Evolutionary conservation across 2,113 vertebrate genomes (phyloP).

Genomic region (Solea senegalensis): DNA sequence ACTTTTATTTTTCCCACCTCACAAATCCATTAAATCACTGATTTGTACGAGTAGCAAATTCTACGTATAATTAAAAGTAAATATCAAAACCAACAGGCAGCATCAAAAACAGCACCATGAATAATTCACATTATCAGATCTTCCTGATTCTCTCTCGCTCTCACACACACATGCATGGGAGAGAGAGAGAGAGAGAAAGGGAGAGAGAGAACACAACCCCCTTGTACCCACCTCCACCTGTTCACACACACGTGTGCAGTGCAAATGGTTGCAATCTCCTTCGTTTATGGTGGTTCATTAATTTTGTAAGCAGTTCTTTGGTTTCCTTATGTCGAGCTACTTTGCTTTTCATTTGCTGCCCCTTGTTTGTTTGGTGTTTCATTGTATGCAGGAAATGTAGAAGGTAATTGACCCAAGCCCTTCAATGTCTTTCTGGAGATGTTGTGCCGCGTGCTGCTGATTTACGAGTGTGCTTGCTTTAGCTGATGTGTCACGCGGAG

Average conservation of each 20-base stretch:
- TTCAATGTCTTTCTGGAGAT: not conserved
- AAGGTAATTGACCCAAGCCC: constrained; percentile 41
- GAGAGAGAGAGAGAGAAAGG: constrained; percentile 15
- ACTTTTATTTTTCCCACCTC: too few relatives aligned
- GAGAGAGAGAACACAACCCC: constrained; percentile 21
- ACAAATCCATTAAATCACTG: too few relatives aligned
- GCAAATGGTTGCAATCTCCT: constrained; percentile 54
- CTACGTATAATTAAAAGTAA: too few relatives aligned
- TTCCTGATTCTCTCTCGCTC: too few relatives aligned
- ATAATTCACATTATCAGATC: too few relatives aligned
- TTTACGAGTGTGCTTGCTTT: not conserved
- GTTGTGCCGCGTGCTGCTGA: not conserved
- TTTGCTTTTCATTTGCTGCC: constrained; percentile 62
- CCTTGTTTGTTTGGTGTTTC: constrained; percentile 63
- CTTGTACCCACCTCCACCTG: constrained; percentile 62
- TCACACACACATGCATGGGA: not conserved
- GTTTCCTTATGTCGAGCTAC: constrained; percentile 77
- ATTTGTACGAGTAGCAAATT: too few relatives aligned
- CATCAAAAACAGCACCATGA: too few relatives aligned
- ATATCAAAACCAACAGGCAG: too few relatives aligned
- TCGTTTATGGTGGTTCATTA: constrained; percentile 81
- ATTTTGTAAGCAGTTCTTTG: constrained; percentile 87
- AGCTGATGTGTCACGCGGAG: too few relatives aligned
- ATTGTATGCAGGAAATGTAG: constrained; percentile 48
- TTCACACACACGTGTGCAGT: constrained; percentile 25